phyloP scores from a whole-genome alignment of 1,140 invertebrate species.

The Lasaia peninsularis region DNA sequence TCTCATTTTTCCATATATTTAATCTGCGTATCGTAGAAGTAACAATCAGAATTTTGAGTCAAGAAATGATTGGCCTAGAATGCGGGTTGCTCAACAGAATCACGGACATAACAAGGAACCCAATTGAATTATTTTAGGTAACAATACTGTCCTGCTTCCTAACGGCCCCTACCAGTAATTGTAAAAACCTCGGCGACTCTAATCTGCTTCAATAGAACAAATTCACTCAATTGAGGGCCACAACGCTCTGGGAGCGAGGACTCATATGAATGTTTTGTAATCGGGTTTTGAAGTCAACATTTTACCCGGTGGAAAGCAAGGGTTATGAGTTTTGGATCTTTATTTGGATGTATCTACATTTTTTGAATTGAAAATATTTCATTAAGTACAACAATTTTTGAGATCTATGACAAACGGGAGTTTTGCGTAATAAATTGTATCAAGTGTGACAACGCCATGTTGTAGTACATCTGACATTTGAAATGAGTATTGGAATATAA shows the following conservation, averaged over 20 bases:
- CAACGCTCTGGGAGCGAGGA: slow-evolving; percentile 32
- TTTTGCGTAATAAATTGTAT: too few species aligned
- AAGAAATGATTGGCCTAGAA: slow-evolving; percentile 1
- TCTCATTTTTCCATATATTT: too few species aligned
- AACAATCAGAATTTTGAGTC: slow-evolving; percentile 3
- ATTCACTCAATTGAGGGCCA: slow-evolving; percentile 43
- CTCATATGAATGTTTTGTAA: slow-evolving; percentile 18
- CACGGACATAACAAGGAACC: slow-evolving; percentile 7
- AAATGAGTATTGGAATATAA: too few species aligned
- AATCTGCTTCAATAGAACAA: slow-evolving; percentile 46
- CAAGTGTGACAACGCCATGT: too few species aligned
- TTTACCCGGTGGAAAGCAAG: too few species aligned
- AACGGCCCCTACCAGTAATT: slow-evolving; percentile 37
- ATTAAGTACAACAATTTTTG: too few species aligned
- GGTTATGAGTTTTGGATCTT: too few species aligned
- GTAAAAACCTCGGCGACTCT: slow-evolving; percentile 44
- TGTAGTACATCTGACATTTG: too few species aligned
- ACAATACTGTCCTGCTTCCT: slow-evolving; percentile 29
- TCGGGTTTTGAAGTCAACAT: slow-evolving; percentile 6
- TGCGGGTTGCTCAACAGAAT: slow-evolving; percentile 10
- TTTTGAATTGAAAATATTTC: too few species aligned
- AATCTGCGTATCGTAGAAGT: too few species aligned
- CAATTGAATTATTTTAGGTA: slow-evolving; percentile 26
- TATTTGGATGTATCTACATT: too few species aligned
- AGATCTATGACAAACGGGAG: too few species aligned